A percentile compares a stretch with the other conserved stretches of the same genome.
Evolutionary conservation across 2,797 vertebrate species (phyloP).

Genomic region (Erpetoichthys calabaricus): DNA sequence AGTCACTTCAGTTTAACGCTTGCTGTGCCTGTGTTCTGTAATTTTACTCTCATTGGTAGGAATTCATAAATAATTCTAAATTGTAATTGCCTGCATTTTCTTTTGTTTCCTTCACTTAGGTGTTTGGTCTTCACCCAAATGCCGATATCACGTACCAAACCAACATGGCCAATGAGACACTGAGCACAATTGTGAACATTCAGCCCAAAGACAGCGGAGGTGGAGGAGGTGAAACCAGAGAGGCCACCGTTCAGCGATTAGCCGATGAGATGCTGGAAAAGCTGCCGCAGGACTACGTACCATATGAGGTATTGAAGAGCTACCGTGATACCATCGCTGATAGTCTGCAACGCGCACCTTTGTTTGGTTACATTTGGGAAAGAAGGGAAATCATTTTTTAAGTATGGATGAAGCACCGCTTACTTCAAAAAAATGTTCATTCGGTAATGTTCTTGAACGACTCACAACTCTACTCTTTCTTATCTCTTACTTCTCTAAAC

Average conservation of each 20-base stretch:
- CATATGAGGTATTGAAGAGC: constrained; percentile 43
- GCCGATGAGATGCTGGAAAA: constrained; percentile 71
- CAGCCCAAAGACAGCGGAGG: constrained; percentile 62
- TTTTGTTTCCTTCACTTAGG: constrained; percentile 33
- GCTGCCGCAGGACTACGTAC: constrained; percentile 58
- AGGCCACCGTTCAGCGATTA: constrained; percentile 47
- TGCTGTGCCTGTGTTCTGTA: too few relatives aligned
- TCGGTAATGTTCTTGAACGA: too few relatives aligned
- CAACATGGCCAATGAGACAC: constrained; percentile 61
- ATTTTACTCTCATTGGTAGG: too few relatives aligned
- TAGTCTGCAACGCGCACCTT: too few relatives aligned
- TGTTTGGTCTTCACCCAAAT: constrained; percentile 69
- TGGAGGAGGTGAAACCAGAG: constrained; percentile 55
- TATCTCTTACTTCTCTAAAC: too few relatives aligned
- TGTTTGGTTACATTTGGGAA: too few relatives aligned
- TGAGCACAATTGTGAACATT: constrained; percentile 61
- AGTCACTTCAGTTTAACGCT: too few relatives aligned
- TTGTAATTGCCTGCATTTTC: not conserved
- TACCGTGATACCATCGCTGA: too few relatives aligned
- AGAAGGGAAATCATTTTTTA: too few relatives aligned
- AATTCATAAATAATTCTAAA: not conserved
- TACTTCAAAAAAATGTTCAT: too few relatives aligned
- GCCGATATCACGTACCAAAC: constrained; percentile 73
- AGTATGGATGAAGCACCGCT: too few relatives aligned
- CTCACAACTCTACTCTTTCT: too few relatives aligned